These are phyloP conservation scores for Anarhynchus alexandrinus DNA, from an alignment of 2,113 vertebrate genomes.

Conservation along the genomic window DNA sequence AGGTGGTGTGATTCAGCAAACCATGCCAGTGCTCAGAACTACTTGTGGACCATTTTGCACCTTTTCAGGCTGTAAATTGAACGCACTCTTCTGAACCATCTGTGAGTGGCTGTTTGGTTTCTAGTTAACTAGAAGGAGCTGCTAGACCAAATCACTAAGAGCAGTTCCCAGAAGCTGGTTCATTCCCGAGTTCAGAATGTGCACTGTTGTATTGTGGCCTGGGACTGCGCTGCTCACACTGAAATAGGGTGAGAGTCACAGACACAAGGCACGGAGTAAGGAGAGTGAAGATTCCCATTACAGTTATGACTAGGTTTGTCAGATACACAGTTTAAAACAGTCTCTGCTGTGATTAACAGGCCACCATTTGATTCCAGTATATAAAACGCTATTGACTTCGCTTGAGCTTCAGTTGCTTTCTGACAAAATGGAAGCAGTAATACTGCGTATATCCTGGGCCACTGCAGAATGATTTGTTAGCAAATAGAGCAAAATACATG, in stretches of 20 bases:
- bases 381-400: not conserved
- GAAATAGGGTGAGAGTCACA: not conserved
- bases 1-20: not conserved
- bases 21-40: not conserved
- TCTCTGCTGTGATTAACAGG: not conserved
- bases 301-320: not conserved
- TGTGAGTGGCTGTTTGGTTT: not conserved
- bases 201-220: not conserved
- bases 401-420: not conserved
- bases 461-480: not conserved
- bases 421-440: not conserved
- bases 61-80: not conserved
- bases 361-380: not conserved
- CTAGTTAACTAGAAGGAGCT: not conserved
- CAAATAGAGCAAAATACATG: not conserved
- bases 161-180: not conserved
- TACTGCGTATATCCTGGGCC: not conserved
- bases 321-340: not conserved
- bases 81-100: not conserved
- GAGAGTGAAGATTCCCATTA: not conserved
- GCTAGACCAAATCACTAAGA: not conserved
- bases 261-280: too few species aligned
- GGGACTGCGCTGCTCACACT: not conserved
- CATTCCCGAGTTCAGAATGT: not conserved
- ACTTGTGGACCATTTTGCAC: not conserved